Evolutionary conservation across 2,113 vertebrate genomes (phyloP), one percentile per base, ranked within the genome.

Genomic region (Ciconia stormi): DNA sequence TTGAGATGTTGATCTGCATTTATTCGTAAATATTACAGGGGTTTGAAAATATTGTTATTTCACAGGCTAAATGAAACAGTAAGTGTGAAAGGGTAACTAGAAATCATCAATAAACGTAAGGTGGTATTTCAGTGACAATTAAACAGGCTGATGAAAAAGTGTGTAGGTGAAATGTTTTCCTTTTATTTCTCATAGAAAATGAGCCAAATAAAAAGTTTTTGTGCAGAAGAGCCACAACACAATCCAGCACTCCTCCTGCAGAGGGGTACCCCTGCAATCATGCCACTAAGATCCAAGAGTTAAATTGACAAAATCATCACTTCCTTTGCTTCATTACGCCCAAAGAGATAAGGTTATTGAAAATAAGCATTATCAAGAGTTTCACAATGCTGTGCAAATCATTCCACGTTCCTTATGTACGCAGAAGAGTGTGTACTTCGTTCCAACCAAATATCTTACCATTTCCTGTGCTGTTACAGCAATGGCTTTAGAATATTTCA

Each of bases 401-500:
- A 40, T 58, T 82, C 29, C 29, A n/a, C 0, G 0, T 53, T 82
- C 38, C 32, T 65, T 36, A 40, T 1, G 4, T 14, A 63, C 2
- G 16, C 17, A 56, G 25, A 22, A 65, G 42, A 67, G 17, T 34
- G 66, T 72, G 61, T 36, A 82, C 6, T 26, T 44, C 16, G 12
- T 32, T 80, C 27, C 66, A 62, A 65, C 19, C 26, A 22, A 49
- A 9, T 20, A 80, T 52, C 98, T 99, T 98, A 99, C 99, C 99
- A 99, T 99, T 98, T 99, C 99, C 96, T 99, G 99, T 50, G 99
- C 99, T 16, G 99, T 99, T 84, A 99, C 99, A 6, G 99, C 99
- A 58, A 99, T 99, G 66, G 99, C 99, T 98, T 99, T 99, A 91
- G 99, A 99, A 71, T 99, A 99, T 97, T 99, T 99, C 89, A 99